Evolutionary conservation across 2,113 vertebrate genomes (phyloP).

Genomic region (Cyrtonyx montezumae): DNA sequence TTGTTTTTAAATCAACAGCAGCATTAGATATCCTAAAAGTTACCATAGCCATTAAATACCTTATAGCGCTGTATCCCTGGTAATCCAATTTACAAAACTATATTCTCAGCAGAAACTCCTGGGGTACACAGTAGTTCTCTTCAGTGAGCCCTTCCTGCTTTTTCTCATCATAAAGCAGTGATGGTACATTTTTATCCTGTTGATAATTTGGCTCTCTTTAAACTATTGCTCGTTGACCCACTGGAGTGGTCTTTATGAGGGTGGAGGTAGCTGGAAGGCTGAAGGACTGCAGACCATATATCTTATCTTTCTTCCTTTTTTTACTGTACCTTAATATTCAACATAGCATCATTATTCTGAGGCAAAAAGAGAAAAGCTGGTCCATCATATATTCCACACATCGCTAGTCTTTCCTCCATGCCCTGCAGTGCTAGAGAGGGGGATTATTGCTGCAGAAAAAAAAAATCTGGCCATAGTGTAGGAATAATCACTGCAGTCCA

Average conservation of each 20-base stretch:
- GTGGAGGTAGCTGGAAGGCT: constrained; percentile 71
- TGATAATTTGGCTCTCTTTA: constrained; percentile 80
- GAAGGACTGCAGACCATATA: constrained; percentile 68
- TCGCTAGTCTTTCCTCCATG: constrained; percentile 73
- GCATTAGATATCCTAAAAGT: constrained; percentile 71
- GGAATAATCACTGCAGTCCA: constrained; percentile 82
- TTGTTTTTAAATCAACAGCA: constrained; percentile 58
- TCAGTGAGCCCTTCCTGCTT: constrained; percentile 69
- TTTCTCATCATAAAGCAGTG: constrained; percentile 70
- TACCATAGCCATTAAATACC: constrained; percentile 78
- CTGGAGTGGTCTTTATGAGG: constrained; percentile 60
- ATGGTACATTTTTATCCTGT: constrained; percentile 72
- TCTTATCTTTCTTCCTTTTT: constrained; percentile 72
- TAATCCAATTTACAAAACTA: constrained; percentile 78
- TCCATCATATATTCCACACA: constrained; percentile 82
- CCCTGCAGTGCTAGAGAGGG: constrained; percentile 78
- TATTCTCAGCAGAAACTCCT: constrained; percentile 77
- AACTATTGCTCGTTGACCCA: constrained; percentile 77
- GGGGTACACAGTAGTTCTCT: constrained; percentile 70
- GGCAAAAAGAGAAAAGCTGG: constrained; percentile 81
- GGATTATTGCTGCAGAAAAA: constrained; percentile 80
- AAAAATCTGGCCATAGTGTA: constrained; percentile 76
- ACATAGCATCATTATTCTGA: constrained; percentile 84
- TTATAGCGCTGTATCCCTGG: constrained; percentile 70
- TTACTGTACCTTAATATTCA: constrained; percentile 78